These are phyloP conservation scores for Ahaetulla prasina DNA, from an alignment of 2,113 vertebrate species.

Conservation along the genomic window DNA sequence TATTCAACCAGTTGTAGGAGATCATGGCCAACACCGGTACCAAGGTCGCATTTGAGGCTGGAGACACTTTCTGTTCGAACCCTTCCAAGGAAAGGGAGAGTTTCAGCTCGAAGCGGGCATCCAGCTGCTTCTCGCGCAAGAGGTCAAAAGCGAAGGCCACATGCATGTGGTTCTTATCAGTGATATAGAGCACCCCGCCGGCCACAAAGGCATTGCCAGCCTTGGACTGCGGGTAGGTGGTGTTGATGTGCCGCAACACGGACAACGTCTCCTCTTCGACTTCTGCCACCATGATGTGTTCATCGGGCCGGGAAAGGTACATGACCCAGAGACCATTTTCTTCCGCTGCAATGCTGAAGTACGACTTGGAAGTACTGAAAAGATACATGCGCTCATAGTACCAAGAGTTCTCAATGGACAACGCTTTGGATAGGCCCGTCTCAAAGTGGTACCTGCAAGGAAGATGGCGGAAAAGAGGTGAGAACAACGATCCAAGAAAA, in stretches of 20 bases:
- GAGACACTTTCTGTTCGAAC: background rate
- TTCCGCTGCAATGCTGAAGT: slow-evolving; percentile 90
- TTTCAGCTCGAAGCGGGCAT: slow-evolving; percentile 80
- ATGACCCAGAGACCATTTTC: slow-evolving; percentile 91
- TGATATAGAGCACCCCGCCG: slow-evolving; percentile 86
- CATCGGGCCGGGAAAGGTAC: slow-evolving; percentile 81
- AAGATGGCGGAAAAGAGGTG: background rate
- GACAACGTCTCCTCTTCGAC: slow-evolving; percentile 84
- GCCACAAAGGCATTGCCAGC: slow-evolving; percentile 91
- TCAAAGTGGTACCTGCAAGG: slow-evolving; percentile 79
- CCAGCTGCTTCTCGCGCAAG: slow-evolving; percentile 77
- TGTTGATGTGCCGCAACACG: slow-evolving; percentile 75
- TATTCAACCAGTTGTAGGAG: slow-evolving; percentile 84
- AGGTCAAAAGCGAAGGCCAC: slow-evolving; percentile 89
- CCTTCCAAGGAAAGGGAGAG: slow-evolving; percentile 59
- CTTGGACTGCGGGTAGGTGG: slow-evolving; percentile 88
- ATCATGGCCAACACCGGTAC: slow-evolving; percentile 87
- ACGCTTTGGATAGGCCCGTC: slow-evolving; percentile 61
- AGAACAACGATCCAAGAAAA: too few relatives aligned
- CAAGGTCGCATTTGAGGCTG: background rate
- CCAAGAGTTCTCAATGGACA: slow-evolving; percentile 79
- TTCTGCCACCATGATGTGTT: slow-evolving; percentile 84
- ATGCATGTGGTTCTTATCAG: slow-evolving; percentile 82
- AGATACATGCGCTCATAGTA: slow-evolving; percentile 85
- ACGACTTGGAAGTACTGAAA: slow-evolving; percentile 90